Evolutionary conservation across 2,113 vertebrate species (phyloP).

Genomic region (Oryzias javanicus): DNA sequence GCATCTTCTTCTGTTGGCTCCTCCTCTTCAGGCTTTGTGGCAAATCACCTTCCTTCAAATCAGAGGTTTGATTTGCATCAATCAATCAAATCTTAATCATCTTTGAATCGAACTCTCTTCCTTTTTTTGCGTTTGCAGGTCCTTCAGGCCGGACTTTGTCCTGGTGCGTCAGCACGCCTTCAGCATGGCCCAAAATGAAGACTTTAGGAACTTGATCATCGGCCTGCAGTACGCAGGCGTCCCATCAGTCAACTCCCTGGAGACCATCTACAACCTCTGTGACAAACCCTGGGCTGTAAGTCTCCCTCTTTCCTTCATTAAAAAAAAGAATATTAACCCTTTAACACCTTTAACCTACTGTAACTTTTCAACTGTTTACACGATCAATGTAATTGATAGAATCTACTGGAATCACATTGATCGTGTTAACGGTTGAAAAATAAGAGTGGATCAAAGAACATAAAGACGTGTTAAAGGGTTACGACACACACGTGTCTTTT

Average conservation of each 20-base stretch:
- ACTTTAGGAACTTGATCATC: constrained; percentile 93
- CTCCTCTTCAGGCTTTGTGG: no score
- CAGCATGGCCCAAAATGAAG: constrained; percentile 96
- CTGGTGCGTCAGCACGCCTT: constrained; percentile 94
- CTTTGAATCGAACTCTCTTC: not conserved
- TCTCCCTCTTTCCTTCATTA: not conserved
- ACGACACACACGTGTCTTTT: no score
- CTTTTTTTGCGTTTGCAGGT: constrained; percentile 71
- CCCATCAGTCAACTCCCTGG: constrained; percentile 92
- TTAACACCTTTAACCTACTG: not conserved
- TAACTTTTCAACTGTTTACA: not conserved
- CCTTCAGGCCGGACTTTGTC: constrained; percentile 94
- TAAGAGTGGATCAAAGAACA: no score
- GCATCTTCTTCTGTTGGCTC: no score
- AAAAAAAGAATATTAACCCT: no score
- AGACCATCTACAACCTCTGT: constrained; percentile 96
- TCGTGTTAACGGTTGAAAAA: no score
- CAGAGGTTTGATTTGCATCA: no score
- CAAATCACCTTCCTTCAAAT: no score
- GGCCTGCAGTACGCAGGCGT: constrained; percentile 94
- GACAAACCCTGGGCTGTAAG: constrained; percentile 98
- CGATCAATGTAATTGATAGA: no score
- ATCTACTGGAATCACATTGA: no score
- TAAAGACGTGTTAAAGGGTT: no score
- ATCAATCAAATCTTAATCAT: not conserved